phyloP scores from a whole-genome alignment of 2,888 invertebrate genomes.

The Thereva unica region DNA sequence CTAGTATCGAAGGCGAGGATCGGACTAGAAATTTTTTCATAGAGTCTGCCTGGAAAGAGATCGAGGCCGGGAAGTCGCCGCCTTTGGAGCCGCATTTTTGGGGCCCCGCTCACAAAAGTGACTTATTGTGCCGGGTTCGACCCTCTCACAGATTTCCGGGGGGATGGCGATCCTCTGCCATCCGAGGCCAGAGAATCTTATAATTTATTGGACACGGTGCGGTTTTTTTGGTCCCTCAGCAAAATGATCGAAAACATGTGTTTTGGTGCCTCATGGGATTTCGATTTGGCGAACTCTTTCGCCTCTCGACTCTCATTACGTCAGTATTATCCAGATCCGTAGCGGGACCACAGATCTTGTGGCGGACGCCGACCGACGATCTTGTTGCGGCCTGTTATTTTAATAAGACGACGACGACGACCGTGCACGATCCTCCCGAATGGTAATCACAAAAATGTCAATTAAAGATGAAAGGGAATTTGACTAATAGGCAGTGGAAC shows the following conservation, averaged over 20 bases:
- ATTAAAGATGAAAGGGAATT: conserved; percentile 10
- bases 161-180: neutral
- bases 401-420: neutral
- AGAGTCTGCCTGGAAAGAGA: conserved; percentile 6
- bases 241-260: conserved; percentile 22
- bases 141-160: conserved; percentile 23
- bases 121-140: conserved; percentile 14
- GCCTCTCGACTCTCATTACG: neutral
- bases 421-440: neutral
- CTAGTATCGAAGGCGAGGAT: conserved; percentile 1
- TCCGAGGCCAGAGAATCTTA: conserved; percentile 9
- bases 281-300: conserved; percentile 15
- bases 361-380: neutral
- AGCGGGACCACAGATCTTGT: conserved; percentile 4
- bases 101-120: conserved; percentile 20
- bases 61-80: conserved; percentile 4
- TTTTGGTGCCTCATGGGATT: conserved; percentile 17
- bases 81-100: conserved; percentile 11
- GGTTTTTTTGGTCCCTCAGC: neutral
- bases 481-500: neutral
- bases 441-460: conserved; percentile 6
- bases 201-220: conserved; percentile 31
- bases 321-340: neutral
- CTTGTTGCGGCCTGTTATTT: conserved; percentile 12
- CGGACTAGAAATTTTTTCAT: conserved; percentile 8